Conservation (phyloP, 2,888 invertebrate species). For the Nipponacmea schrenckii region DNA sequence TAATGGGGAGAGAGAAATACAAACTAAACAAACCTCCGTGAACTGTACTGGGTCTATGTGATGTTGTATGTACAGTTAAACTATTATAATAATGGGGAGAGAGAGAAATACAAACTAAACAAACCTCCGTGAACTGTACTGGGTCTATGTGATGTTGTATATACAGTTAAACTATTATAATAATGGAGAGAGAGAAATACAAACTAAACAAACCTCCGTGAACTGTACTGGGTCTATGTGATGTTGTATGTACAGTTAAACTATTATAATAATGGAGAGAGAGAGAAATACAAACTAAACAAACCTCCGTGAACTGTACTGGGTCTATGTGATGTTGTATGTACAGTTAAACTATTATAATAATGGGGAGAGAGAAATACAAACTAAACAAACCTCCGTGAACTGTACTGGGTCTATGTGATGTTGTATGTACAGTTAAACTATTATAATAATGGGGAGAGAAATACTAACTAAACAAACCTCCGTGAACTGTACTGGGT, state of each 20-base stretch:
- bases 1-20: constrained; percentile 16
- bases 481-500: constrained; percentile 43
- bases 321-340: constrained; percentile 32
- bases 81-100: constrained; percentile 36
- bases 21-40: constrained; percentile 37
- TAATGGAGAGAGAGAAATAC: constrained; percentile 15
- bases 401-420: constrained; percentile 37
- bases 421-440: constrained; percentile 36
- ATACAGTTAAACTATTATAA: constrained; percentile 43
- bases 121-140: constrained; percentile 44
- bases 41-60: constrained; percentile 37
- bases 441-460: constrained; percentile 36
- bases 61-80: constrained; percentile 36
- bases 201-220: constrained; percentile 37
- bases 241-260: constrained; percentile 36
- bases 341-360: constrained; percentile 43
- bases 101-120: neutral
- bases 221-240: constrained; percentile 37
- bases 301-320: constrained; percentile 44
- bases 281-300: neutral
- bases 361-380: constrained; percentile 16
- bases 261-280: constrained; percentile 36
- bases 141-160: constrained; percentile 32
- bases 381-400: constrained; percentile 37
- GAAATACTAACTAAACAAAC: constrained; percentile 22